A percentile compares a stretch with the other conserved stretches of the same genome.
phyloP scores from a whole-genome alignment of 2,888 invertebrate genomes.

The Microctonus aethiopoides region DNA sequence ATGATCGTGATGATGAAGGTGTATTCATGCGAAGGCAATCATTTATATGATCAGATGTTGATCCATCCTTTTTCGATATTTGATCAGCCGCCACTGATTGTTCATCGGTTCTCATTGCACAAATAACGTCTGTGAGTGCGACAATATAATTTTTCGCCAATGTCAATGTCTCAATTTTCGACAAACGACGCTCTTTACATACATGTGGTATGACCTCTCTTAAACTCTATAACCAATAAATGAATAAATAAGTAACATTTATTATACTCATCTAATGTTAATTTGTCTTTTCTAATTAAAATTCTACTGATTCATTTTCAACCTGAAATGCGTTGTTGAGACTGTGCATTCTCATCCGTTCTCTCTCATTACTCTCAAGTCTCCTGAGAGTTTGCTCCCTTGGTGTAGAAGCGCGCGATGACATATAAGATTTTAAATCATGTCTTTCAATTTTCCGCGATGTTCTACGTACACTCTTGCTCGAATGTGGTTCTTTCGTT shows the following conservation, averaged over 20 bases:
- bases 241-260: neutral
- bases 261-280: neutral
- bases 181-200: conserved; percentile 84
- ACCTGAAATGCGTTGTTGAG: conserved; percentile 84
- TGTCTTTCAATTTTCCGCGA: conserved; percentile 47
- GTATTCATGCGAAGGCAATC: conserved; percentile 51
- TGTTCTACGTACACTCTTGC: conserved; percentile 41
- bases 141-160: conserved; percentile 91
- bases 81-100: conserved; percentile 31
- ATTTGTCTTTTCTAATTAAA: neutral
- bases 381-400: conserved; percentile 78
- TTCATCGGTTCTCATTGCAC: conserved; percentile 79
- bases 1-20: conserved; percentile 54
- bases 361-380: conserved; percentile 82
- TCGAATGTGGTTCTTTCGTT: conserved; percentile 46
- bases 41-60: conserved; percentile 37
- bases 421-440: conserved; percentile 48
- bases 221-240: conserved; percentile 74
- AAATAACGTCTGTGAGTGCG: conserved; percentile 87
- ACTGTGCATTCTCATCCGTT: conserved; percentile 84
- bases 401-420: conserved; percentile 58
- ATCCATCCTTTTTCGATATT: conserved; percentile 34
- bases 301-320: conserved; percentile 32
- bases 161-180: conserved; percentile 89
- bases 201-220: conserved; percentile 89